Evolutionary conservation across 2,797 vertebrate genomes (phyloP), one percentile per base, ranked within the genome.

Genomic region (Echiichthys vipera): DNA sequence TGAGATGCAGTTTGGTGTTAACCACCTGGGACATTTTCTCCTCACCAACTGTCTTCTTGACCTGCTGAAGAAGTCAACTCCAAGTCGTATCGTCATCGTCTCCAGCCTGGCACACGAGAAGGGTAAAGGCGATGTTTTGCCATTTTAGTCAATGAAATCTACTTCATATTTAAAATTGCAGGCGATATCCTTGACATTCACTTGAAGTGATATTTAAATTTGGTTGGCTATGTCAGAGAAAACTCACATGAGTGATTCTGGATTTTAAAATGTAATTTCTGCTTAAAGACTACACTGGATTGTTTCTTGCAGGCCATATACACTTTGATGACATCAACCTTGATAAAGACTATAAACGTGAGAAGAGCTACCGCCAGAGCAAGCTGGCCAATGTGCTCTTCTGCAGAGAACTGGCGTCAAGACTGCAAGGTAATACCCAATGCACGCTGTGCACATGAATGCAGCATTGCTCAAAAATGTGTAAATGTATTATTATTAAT

Each of bases 381-480:
- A 95, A 94, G 72, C 74, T 95, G 61, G 93, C 93, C 8, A 95
- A 94, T 20, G 77, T 95, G 45, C 89, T 95, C 20, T 95, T 95
- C 36, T 67, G 78, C 71, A 87, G 46, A 72, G 93, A 94, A 64
- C 87, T 95, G 75, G 92, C 94, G 20, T 11, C 40, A 39, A 87
- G 85, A 66, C 84, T 95, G 27, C 29, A 89, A 81, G 93, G 93
- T 95, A 72, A 34, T 13, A 34, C 61, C 14, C 13, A 32, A 18
- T 40, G 3, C 13, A 25, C 4, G 20, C 12, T 17, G 1, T 0
- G 2, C 4, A 4, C 3, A 22, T 25, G 14, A n/a, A 34, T 34
- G 20, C 22, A 36, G 15, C 1, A 1, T 20, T 55, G 7, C 47
- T 49, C 8, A 51, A 50, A 80, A 30, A 51, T 5, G 3, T 11